Conservation (phyloP, 2,888 invertebrate genomes). For the Nezara viridula region DNA sequence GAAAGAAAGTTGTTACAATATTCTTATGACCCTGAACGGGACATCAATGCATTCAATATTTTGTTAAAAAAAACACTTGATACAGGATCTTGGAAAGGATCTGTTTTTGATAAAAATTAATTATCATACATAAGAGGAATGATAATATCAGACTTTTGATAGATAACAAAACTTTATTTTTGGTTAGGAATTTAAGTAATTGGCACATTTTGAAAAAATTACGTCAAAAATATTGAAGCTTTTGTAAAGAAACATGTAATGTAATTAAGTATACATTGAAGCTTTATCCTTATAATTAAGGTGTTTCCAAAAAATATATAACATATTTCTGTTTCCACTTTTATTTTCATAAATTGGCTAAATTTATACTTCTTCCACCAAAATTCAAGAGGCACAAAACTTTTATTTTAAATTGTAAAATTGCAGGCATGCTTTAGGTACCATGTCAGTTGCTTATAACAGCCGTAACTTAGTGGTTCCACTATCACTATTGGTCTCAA, state of each 20-base stretch:
- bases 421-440: constrained; percentile 36
- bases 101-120: neutral
- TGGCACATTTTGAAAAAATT: too few species aligned
- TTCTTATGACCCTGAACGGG: too few species aligned
- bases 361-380: neutral
- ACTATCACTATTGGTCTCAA: constrained; percentile 12
- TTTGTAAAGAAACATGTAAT: too few species aligned
- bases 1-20: too few species aligned
- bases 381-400: neutral
- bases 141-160: too few species aligned
- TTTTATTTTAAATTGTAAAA: neutral
- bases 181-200: too few species aligned
- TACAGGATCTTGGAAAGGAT: neutral
- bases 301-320: too few species aligned
- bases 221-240: too few species aligned
- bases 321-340: too few species aligned
- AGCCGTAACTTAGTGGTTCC: constrained; percentile 37
- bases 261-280: too few species aligned
- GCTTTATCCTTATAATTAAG: too few species aligned
- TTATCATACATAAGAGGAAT: neutral
- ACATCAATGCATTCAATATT: too few species aligned
- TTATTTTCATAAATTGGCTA: neutral
- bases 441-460: constrained; percentile 12
- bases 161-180: neutral
- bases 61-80: neutral